phyloP scores from a whole-genome alignment of 2,888 invertebrate species.

The Sesia apiformis region DNA sequence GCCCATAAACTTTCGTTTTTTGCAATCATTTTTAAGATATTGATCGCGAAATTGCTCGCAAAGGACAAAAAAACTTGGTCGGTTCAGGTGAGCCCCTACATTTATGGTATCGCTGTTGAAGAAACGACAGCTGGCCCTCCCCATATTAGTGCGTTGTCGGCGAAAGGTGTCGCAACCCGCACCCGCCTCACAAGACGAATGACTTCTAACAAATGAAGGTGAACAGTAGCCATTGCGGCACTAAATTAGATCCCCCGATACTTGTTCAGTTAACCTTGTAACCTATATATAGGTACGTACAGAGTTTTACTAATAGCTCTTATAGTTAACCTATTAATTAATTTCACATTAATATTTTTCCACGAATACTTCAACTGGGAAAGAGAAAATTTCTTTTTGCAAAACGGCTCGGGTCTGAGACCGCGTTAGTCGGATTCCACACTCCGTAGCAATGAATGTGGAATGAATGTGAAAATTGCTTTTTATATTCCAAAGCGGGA shows the following conservation, averaged over 20 bases:
- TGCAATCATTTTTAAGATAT: constrained; percentile 2
- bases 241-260: constrained; percentile 30
- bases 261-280: constrained; percentile 9
- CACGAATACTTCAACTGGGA: constrained; percentile 27
- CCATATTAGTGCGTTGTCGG: constrained; percentile 31
- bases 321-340: constrained; percentile 44
- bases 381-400: constrained; percentile 35
- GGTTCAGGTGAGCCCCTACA: constrained; percentile 21
- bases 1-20: not conserved
- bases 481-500: constrained; percentile 10
- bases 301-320: constrained; percentile 1
- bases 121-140: constrained; percentile 36
- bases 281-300: not conserved
- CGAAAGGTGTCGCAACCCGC: constrained; percentile 40
- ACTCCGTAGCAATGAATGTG: constrained; percentile 19
- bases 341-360: constrained; percentile 49
- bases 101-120: constrained; percentile 30
- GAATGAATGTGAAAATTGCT: constrained; percentile 37
- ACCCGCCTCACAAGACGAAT: constrained; percentile 10
- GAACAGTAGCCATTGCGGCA: constrained; percentile 20
- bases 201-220: not conserved
- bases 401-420: constrained; percentile 22
- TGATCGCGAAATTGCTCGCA: constrained; percentile 19
- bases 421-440: constrained; percentile 28
- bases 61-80: constrained; percentile 22